Conservation (phyloP, 1,140 invertebrate species). For the Aphis craccivora region DNA sequence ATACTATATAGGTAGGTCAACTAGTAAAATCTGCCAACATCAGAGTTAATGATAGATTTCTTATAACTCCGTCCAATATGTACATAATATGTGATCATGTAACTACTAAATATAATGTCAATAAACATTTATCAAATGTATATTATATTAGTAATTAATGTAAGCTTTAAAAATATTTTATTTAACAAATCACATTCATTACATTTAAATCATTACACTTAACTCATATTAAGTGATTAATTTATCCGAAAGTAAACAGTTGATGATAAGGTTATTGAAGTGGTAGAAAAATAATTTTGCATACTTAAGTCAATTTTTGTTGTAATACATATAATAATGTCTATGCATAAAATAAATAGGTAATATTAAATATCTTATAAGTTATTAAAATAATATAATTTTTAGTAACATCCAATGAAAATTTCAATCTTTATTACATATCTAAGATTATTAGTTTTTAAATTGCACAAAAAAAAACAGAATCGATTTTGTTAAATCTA, state of each 20-base stretch:
- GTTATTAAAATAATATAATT: neutral
- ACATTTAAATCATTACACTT: no score
- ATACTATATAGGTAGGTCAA: neutral
- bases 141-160: neutral
- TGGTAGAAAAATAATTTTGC: neutral
- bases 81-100: neutral
- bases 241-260: neutral
- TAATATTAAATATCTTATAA: neutral
- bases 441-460: no score
- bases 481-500: no score
- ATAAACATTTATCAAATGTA: neutral
- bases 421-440: no score
- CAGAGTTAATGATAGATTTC: conserved; percentile 9
- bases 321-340: neutral
- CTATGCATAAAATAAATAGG: neutral
- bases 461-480: no score
- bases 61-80: conserved; percentile 7
- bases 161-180: neutral
- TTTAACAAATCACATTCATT: neutral
- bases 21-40: conserved; percentile 10
- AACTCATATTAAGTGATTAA: neutral
- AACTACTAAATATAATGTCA: neutral
- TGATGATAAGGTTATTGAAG: neutral
- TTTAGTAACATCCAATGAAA: no score
- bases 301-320: neutral